A percentile compares a stretch with the other conserved stretches of the same genome.
phyloP scores from a whole-genome alignment of 1,140 invertebrate species.

The Camponotus pennsylvanicus region DNA sequence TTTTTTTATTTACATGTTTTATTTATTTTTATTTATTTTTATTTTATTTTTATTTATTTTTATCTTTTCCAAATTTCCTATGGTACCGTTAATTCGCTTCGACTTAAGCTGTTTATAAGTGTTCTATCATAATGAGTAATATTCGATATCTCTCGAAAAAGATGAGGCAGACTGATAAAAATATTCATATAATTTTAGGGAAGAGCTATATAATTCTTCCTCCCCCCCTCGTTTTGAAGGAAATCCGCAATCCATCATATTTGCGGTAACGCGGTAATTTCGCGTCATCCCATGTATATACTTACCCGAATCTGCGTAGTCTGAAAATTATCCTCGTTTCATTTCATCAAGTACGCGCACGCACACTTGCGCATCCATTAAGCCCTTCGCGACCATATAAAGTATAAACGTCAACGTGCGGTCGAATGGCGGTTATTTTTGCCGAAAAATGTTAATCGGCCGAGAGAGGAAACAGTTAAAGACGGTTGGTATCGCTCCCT shows the following conservation, averaged over 20 bases:
- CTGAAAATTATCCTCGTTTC: constrained; percentile 10
- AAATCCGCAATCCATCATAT: neutral
- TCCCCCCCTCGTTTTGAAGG: neutral
- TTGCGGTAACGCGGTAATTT: constrained; percentile 1
- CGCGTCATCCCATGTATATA: neutral
- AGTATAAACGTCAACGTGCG: constrained; percentile 5
- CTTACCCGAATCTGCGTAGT: neutral
- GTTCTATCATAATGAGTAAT: neutral
- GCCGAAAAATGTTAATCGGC: constrained; percentile 12
- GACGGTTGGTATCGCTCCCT: neutral
- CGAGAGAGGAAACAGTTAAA: constrained; percentile 18
- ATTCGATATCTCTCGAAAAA: neutral
- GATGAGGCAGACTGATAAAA: neutral
- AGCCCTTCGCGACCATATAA: neutral
- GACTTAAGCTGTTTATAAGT: neutral
- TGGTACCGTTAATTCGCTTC: neutral
- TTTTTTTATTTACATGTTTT: neutral
- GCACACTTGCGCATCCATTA: neutral
- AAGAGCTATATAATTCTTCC: neutral
- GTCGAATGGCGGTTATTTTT: neutral
- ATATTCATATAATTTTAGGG: neutral
- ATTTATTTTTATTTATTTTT: too few relatives aligned
- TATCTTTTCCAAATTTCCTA: neutral
- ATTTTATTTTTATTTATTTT: too few relatives aligned
- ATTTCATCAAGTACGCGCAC: neutral